Evolutionary conservation across 2,113 vertebrate genomes (phyloP), one percentile per base, ranked within the genome.

Genomic region (Xerus inauris): DNA sequence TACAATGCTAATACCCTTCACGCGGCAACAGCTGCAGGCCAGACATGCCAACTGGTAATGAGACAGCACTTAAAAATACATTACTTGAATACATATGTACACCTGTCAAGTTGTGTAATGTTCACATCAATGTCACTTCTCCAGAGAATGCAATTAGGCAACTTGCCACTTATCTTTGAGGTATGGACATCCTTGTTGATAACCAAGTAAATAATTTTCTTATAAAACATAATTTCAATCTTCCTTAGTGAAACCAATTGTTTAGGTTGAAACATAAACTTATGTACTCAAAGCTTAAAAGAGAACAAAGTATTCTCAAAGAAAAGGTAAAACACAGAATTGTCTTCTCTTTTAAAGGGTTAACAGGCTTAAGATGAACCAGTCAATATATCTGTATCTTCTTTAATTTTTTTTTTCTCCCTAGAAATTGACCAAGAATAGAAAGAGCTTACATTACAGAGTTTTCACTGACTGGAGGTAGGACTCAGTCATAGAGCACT

Each of bases 21-120:
- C 80, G 84, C 8, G 47, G 45, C 67, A 69, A 76, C 24, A 87
- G 81, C 26, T 95, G 38, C 62, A 40, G 38, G 65, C n/a, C 62
- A 77, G 54, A 57, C 40, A 47, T 11, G 80, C 47, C 38, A 95
- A 82, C 4, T 88, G 81, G n/a, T 59, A 96, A 72, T 26, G 35
- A 87, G 76, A 65, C 26, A 84, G 76, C 81, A 76, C 35, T 95
- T 51, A 96, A 86, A 94, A 87, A 88, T 24, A 86, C 6, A 73
- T 47, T 51, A 47, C 26, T 82, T 0, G 38, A 80, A 51, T 76
- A 35, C 85, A 71, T 22, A 57, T 3, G 71, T 22, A 47, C 8
- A 77, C 65, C 51, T 80, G 17, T 65, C 28, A 59, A 97, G 24
- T 51, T 45, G 45, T 24, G 17, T 14, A 87, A 76, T 24, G 42